Percentiles rank a stretch among this genome's conserved stretches.
Conservation (phyloP, 2,113 vertebrate species). For the Heterotis niloticus region DNA sequence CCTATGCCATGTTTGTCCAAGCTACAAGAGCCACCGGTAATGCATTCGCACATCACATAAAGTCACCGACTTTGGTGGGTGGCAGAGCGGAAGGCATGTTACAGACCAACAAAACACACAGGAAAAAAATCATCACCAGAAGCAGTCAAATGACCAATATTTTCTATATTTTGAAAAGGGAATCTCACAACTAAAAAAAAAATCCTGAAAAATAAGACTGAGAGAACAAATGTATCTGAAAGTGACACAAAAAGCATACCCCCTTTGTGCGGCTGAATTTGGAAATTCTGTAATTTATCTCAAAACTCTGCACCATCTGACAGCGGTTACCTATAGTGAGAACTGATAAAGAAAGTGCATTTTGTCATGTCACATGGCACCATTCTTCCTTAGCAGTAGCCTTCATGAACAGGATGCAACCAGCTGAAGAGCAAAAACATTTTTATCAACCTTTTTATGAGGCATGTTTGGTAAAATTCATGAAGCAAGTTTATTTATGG, state of each 20-base stretch:
- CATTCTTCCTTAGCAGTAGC: neutral
- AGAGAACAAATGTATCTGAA: conserved; percentile 1
- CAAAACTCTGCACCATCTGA: conserved; percentile 19
- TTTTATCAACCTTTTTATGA: too few species aligned
- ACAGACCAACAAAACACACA: too few species aligned
- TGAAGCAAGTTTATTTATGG: neutral
- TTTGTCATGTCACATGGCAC: conserved; percentile 2
- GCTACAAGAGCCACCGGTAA: neutral
- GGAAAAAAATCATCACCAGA: neutral
- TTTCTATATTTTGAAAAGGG: conserved; percentile 7
- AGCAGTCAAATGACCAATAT: neutral
- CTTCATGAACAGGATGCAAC: neutral
- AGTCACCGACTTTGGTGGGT: too few species aligned
- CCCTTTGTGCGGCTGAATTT: neutral
- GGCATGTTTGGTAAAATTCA: too few species aligned
- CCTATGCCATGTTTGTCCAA: neutral
- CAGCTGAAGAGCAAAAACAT: neutral
- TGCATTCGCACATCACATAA: neutral
- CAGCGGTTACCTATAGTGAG: neutral
- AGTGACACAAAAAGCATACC: neutral
- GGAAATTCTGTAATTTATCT: conserved; percentile 17
- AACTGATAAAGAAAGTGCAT: conserved; percentile 4
- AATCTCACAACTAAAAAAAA: neutral
- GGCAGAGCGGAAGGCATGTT: too few species aligned
- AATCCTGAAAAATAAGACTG: neutral